Evolutionary conservation across 2,888 invertebrate species (phyloP).

Genomic region (Herminia tarsipennalis): DNA sequence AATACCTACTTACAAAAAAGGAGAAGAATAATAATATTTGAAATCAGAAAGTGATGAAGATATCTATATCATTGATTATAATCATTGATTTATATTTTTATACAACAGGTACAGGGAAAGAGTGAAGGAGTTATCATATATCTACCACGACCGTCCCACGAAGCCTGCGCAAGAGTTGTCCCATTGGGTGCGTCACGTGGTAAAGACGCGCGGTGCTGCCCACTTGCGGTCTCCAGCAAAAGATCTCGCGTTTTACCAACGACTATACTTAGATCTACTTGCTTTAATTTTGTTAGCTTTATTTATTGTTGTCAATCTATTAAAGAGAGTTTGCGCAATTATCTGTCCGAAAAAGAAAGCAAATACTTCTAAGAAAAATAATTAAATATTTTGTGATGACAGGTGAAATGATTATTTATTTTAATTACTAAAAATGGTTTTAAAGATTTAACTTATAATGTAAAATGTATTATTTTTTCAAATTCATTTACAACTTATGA

Average conservation of each 20-base stretch:
- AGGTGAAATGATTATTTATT: neutral
- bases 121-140: constrained; percentile 18
- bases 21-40: too few relatives aligned
- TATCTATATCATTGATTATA: too few relatives aligned
- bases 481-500: too few relatives aligned
- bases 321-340: neutral
- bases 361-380: constrained; percentile 7
- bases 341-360: constrained; percentile 6
- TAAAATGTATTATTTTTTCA: too few relatives aligned
- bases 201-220: constrained; percentile 78
- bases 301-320: neutral
- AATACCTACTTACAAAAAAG: too few relatives aligned
- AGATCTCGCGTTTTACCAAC: constrained; percentile 33
- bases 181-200: constrained; percentile 87
- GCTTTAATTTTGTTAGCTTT: constrained; percentile 9
- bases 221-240: constrained; percentile 55
- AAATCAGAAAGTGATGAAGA: too few relatives aligned
- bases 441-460: too few relatives aligned
- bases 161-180: constrained; percentile 83
- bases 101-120: constrained; percentile 14
- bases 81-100: neutral
- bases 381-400: neutral
- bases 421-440: too few relatives aligned
- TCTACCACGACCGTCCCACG: constrained; percentile 67
- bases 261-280: constrained; percentile 48